Conservation (phyloP, 2,113 vertebrate species). For the Coptodon bakossiorum region DNA sequence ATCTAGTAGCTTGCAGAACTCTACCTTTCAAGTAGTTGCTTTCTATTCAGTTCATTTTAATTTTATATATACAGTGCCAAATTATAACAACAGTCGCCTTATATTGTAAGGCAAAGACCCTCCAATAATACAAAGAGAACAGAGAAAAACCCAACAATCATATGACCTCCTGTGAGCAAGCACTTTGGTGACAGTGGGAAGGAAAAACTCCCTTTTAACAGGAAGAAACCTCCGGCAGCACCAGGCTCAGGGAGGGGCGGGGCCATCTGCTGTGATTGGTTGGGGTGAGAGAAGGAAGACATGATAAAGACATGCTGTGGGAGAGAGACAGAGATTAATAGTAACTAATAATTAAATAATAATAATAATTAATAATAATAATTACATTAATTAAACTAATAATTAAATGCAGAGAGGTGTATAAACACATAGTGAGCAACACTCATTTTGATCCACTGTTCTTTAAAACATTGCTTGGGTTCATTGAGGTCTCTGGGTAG, state of each 20-base stretch:
- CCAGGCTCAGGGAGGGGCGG: not conserved
- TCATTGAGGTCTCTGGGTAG: not conserved
- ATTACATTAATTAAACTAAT: not conserved
- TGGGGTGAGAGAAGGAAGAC: not conserved
- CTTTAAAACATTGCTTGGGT: not conserved
- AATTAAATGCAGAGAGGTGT: not conserved
- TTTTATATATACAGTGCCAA: not conserved
- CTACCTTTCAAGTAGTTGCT: not conserved
- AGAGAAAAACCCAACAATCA: not conserved
- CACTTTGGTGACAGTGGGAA: not conserved
- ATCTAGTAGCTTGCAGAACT: not conserved
- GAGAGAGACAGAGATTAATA: fast-evolving
- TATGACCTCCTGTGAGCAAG: not conserved
- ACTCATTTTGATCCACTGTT: not conserved
- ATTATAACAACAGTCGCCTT: not conserved
- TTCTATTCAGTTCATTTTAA: not conserved
- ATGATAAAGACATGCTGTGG: not conserved
- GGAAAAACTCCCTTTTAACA: not conserved
- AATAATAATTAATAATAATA: too few species aligned
- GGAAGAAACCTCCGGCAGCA: not conserved
- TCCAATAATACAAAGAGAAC: not conserved
- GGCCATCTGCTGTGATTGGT: not conserved
- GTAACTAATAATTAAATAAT: not conserved
- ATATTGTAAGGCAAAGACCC: not conserved
- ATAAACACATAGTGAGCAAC: not conserved